Conservation (phyloP, 2,113 vertebrate genomes). For the Psittacara wagleri region DNA sequence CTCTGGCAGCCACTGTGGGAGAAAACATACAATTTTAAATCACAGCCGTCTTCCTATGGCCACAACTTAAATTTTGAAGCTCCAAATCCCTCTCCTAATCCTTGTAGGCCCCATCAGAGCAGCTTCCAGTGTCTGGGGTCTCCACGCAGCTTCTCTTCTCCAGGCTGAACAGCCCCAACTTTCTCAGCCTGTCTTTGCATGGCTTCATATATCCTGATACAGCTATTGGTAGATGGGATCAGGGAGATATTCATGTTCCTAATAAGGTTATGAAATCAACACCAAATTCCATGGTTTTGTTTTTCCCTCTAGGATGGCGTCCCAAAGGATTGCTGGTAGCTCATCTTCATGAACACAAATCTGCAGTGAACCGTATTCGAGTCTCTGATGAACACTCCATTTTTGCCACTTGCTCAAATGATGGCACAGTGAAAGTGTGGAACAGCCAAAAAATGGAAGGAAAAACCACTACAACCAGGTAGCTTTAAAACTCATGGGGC, state of each 20-base stretch:
- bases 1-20: neutral
- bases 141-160: neutral
- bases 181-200: neutral
- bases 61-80: neutral
- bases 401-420: constrained; percentile 96
- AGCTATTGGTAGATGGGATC: neutral
- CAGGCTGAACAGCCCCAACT: neutral
- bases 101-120: neutral
- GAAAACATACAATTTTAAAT: neutral
- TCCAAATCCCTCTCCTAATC: neutral
- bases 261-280: neutral
- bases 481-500: neutral
- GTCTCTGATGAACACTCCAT: constrained; percentile 96
- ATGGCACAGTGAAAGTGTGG: constrained; percentile 97
- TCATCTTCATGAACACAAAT: constrained; percentile 97
- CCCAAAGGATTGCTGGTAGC: constrained; percentile 94
- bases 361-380: constrained; percentile 90
- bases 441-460: constrained; percentile 99
- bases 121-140: neutral
- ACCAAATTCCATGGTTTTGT: neutral
- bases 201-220: neutral
- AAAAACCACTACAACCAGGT: constrained; percentile 97
- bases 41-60: neutral
- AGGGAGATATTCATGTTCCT: neutral
- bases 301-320: constrained; percentile 85